Evolutionary conservation across 2,797 vertebrate genomes (phyloP), one percentile per base, ranked within the genome.

Genomic region (Schizothorax lantsangensis): DNA sequence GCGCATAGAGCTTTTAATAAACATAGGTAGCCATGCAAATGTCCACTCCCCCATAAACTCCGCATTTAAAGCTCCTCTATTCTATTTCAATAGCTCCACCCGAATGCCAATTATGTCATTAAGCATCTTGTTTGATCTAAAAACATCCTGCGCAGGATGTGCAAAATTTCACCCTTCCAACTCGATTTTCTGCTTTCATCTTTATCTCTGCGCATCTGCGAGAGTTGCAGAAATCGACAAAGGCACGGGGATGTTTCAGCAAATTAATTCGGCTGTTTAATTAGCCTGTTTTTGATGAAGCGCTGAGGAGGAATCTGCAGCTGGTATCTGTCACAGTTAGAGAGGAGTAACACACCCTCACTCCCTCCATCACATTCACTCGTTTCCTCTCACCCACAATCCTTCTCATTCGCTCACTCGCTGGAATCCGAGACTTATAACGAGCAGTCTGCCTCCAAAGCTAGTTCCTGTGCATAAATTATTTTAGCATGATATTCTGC

Each of bases 21-120:
- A 83, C 88, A 86, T 73, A 86, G 77, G 81, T 86, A 84, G 47
- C 66, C 59, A 83, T 85, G 75, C 83, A 88, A 84, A 78, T 79
- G 66, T 79, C 73, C 78, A 79, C 79, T 84, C 75, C 78, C 40
- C 59, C 74, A 79, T 68, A 79, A 79, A 85, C 74, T 6, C 11
- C 72, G 69, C 47, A 78, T 68, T 84, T 57, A 85, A 85, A 47
- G 26, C 66, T 59, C 7, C 43, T 86, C 36, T 52, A 57, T 81
- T 81, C 47, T 73, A 59, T 45, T 64, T 77, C 19, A 85, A 69
- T 40, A n/a, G n/a, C 69, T 36, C 33, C 45, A 66, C 38, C 43
- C 10, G 30, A 80, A 49, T 6, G 12, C 19, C 68, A 49, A 74
- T 84, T 74, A 72, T 84, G 57, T 33, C 38, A 72, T 74, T 84